A percentile compares a stretch with the other conserved stretches of the same genome.
These are phyloP conservation scores for Mimachlamys varia DNA, from an alignment of 2,888 invertebrate genomes.

Conservation along the genomic window DNA sequence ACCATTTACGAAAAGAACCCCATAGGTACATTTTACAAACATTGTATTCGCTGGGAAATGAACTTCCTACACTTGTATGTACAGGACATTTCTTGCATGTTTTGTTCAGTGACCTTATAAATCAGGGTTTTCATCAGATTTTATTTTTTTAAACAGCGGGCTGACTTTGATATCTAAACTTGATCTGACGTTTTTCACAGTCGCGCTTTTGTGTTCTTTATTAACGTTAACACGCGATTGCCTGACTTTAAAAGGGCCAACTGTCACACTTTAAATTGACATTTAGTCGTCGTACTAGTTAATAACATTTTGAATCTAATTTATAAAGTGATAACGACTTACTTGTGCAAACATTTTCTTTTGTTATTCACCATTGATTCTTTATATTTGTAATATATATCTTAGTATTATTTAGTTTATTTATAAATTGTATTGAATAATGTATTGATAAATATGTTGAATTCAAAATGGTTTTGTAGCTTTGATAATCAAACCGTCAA, in stretches of 20 bases:
- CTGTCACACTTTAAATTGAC: background rate
- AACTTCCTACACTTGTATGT: no score
- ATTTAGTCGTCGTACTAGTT: background rate
- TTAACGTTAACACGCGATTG: background rate
- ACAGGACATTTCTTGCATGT: background rate
- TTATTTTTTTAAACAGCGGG: background rate
- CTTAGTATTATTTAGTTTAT: no score
- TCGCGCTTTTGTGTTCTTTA: background rate
- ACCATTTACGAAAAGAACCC: no score
- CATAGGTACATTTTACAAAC: no score
- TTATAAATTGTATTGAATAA: no score
- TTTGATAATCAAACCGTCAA: no score
- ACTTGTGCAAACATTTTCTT: background rate
- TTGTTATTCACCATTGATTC: no score
- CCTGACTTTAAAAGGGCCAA: background rate
- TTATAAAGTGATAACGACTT: background rate
- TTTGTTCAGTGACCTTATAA: background rate
- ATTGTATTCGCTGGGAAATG: no score
- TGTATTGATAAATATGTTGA: no score
- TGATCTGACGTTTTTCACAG: background rate
- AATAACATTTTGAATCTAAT: no score
- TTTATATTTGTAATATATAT: no score
- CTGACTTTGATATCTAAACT: background rate
- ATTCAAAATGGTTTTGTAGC: no score
- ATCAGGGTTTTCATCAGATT: conserved; percentile 1